Conservation (phyloP, 2,113 vertebrate species). For the Callopanchax toddi region DNA sequence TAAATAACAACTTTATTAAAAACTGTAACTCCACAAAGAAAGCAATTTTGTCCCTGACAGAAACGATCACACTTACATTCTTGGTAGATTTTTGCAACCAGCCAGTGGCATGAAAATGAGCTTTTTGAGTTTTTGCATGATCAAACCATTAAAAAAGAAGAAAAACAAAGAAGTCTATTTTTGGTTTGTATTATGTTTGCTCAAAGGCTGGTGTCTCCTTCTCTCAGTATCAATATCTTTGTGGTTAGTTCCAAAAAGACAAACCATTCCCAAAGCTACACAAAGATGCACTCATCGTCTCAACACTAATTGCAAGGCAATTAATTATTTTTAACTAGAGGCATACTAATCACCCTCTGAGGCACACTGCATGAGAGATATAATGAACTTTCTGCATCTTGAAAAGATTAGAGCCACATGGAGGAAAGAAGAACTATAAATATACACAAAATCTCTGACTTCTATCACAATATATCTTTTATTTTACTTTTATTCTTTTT, state of each 20-base stretch:
- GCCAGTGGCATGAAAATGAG: too few relatives aligned
- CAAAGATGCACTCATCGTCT: slow-evolving; percentile 25
- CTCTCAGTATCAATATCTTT: not conserved
- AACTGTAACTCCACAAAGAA: too few relatives aligned
- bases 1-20: too few relatives aligned
- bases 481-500: not conserved
- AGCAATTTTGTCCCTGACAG: too few relatives aligned
- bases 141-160: too few relatives aligned
- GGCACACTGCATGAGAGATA: slow-evolving; percentile 21
- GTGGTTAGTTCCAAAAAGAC: slow-evolving; percentile 10
- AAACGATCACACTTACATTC: too few relatives aligned
- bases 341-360: slow-evolving; percentile 33
- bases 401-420: slow-evolving; percentile 45
- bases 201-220: not conserved
- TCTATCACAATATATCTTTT: too few relatives aligned
- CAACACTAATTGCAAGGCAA: slow-evolving; percentile 38
- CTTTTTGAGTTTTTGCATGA: too few relatives aligned
- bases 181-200: not conserved
- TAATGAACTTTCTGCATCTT: slow-evolving; percentile 46
- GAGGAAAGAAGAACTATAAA: slow-evolving; percentile 16
- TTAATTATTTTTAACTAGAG: slow-evolving; percentile 51
- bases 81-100: too few relatives aligned
- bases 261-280: slow-evolving; percentile 7
- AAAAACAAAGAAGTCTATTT: too few relatives aligned
- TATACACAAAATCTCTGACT: not conserved